Percentiles rank a stretch among this genome's conserved stretches.
phyloP scores from a whole-genome alignment of 2,888 invertebrate species.

The Drosophila mettleri region DNA sequence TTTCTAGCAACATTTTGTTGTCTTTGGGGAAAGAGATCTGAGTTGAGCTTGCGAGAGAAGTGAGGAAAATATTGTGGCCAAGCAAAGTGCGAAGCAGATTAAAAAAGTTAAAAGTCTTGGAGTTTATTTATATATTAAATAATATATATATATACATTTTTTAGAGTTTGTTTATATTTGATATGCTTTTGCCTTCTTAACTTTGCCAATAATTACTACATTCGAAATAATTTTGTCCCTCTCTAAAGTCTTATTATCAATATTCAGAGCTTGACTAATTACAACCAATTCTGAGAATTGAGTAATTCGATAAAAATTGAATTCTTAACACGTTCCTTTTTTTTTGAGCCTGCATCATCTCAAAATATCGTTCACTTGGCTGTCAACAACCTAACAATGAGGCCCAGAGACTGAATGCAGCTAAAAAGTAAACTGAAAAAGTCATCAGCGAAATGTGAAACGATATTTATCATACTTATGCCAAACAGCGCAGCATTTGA shows the following conservation, averaged over 20 bases:
- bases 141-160: too few relatives aligned
- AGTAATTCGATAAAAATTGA: not conserved
- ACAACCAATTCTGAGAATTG: not conserved
- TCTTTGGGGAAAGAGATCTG: not conserved
- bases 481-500: slow-evolving; percentile 28
- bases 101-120: not conserved
- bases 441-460: slow-evolving; percentile 28
- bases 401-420: not conserved
- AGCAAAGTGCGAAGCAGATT: not conserved
- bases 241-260: not conserved
- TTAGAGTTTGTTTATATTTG: too few relatives aligned
- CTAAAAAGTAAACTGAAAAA: slow-evolving; percentile 16
- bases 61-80: too few relatives aligned
- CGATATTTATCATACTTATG: slow-evolving; percentile 54
- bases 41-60: not conserved
- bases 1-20: slow-evolving; percentile 3
- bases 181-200: not conserved
- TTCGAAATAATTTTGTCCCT: too few relatives aligned
- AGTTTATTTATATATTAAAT: not conserved
- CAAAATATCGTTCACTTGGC: slow-evolving; percentile 5
- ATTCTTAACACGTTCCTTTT: not conserved
- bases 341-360: not conserved
- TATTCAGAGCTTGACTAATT: not conserved
- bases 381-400: slow-evolving; percentile 48
- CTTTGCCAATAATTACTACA: not conserved